These are phyloP conservation scores for Cepphus grylle DNA, from an alignment of 2,113 vertebrate species.

Conservation along the genomic window DNA sequence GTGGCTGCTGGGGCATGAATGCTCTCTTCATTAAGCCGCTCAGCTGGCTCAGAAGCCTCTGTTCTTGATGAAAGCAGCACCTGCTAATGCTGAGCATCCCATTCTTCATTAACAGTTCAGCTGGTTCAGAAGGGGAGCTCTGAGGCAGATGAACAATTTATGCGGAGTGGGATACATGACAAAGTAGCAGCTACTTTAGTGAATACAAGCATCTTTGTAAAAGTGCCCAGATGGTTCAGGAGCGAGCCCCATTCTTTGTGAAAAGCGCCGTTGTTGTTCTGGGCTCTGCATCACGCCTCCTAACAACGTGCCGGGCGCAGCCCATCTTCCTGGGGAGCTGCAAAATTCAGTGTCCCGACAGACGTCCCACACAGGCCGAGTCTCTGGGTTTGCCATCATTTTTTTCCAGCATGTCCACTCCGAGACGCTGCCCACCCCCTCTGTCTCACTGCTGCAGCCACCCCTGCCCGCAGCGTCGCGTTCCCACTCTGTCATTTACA, in stretches of 20 bases:
- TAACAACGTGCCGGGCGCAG: background rate
- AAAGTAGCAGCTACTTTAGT: constrained; percentile 3
- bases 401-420: background rate
- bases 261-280: background rate
- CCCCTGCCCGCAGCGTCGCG: fast-evolving
- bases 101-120: constrained; percentile 9
- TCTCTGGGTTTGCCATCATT: background rate
- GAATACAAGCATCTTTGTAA: constrained; percentile 51
- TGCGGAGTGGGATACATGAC: constrained; percentile 45
- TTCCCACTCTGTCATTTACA: background rate
- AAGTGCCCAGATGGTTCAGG: constrained; percentile 36
- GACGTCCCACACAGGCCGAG: background rate
- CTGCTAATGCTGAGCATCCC: background rate
- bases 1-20: background rate
- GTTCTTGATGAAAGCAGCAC: constrained; percentile 30
- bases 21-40: background rate
- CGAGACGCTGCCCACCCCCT: fast-evolving
- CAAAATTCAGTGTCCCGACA: fast-evolving
- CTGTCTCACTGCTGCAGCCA: background rate
- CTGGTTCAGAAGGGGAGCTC: constrained; percentile 4
- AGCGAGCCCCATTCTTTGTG: background rate
- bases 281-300: background rate
- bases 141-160: constrained; percentile 38
- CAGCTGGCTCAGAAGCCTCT: constrained; percentile 4
- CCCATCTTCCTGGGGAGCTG: background rate